phyloP scores from a whole-genome alignment of 2,888 invertebrate species.

The Julus scandinavius region DNA sequence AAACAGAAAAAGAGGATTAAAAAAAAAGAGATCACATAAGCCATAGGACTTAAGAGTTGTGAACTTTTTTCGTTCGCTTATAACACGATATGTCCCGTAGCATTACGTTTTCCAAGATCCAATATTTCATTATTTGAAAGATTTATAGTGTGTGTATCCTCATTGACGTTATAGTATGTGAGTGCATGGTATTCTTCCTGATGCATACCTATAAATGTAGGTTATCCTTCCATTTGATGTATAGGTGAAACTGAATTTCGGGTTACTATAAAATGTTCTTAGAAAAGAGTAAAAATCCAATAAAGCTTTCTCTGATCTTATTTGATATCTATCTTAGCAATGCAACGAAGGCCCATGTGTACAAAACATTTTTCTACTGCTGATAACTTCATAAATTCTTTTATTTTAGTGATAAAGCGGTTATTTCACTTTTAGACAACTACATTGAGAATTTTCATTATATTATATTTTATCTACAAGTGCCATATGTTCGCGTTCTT shows the following conservation, averaged over 20 bases:
- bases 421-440: constrained; percentile 14
- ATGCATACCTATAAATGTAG: neutral
- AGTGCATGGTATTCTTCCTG: neutral
- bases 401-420: neutral
- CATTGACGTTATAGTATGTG: neutral
- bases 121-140: constrained; percentile 33
- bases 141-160: constrained; percentile 33
- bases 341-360: neutral
- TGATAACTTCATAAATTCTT: neutral
- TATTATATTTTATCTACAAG: neutral
- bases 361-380: neutral
- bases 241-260: neutral
- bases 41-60: constrained; percentile 33
- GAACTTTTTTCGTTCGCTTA: neutral
- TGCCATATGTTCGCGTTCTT: neutral
- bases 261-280: neutral
- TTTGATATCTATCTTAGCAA: neutral
- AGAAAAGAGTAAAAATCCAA: constrained; percentile 15
- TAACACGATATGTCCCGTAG: constrained; percentile 15
- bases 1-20: constrained; percentile 25
- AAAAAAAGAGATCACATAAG: constrained; percentile 25
- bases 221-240: neutral
- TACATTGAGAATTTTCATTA: constrained; percentile 16
- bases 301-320: constrained; percentile 12
- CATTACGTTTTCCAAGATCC: constrained; percentile 17